phyloP scores from a whole-genome alignment of 2,113 vertebrate genomes.

The Nettapus auritus region DNA sequence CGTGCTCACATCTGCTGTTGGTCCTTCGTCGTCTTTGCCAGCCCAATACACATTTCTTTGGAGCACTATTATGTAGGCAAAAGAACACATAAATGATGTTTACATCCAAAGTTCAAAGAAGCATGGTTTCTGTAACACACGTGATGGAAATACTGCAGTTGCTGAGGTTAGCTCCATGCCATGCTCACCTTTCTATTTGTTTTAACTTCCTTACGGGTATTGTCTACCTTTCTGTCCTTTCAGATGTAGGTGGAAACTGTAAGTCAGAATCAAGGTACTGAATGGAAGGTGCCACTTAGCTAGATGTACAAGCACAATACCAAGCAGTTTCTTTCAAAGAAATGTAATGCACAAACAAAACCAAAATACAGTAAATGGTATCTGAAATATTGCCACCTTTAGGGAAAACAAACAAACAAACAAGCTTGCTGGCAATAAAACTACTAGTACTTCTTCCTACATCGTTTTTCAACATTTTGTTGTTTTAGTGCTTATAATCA shows the following conservation, averaged over 20 bases:
- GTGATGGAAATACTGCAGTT: not conserved
- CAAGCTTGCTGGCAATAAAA: not conserved
- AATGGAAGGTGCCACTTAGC: not conserved
- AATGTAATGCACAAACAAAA: not conserved
- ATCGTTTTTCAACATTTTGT: not conserved
- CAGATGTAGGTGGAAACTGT: not conserved
- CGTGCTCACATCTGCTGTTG: not conserved
- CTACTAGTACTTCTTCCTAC: not conserved
- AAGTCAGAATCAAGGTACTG: not conserved
- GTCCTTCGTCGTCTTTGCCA: not conserved
- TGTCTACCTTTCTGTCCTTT: not conserved
- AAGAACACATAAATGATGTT: not conserved
- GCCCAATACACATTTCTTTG: not conserved
- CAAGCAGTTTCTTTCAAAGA: not conserved
- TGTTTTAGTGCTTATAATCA: not conserved
- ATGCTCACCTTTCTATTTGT: not conserved
- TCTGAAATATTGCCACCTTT: not conserved
- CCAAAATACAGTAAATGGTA: not conserved
- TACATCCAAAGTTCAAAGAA: not conserved
- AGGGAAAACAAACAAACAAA: not conserved
- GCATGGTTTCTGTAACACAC: rapidly evolving
- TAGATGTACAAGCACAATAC: not conserved
- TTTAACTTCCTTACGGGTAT: not conserved
- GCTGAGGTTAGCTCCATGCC: not conserved
- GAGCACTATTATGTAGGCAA: not conserved